These are phyloP conservation scores for Protomyctophum bolini DNA, from an alignment of 2,113 vertebrate species.

Conservation along the genomic window DNA sequence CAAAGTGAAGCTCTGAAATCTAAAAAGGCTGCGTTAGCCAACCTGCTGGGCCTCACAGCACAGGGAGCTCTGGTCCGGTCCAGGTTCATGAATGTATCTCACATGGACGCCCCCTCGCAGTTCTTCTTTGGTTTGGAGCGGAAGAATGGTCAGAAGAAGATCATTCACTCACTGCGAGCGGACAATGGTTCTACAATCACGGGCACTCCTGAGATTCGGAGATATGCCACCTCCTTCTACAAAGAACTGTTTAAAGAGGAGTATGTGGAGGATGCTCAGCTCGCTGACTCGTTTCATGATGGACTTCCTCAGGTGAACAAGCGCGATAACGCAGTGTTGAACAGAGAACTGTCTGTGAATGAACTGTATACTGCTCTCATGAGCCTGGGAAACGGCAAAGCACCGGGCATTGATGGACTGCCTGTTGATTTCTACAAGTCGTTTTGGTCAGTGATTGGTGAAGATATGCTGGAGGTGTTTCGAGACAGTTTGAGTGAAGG, in stretches of 20 bases:
- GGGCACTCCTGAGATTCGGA: not conserved
- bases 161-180: not conserved
- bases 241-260: not conserved
- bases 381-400: not conserved
- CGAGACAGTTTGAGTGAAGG: not conserved
- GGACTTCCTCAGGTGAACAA: not conserved
- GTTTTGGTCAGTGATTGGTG: conserved; percentile 1
- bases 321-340: not conserved
- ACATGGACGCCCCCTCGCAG: conserved; percentile 7
- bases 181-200: not conserved
- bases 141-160: not conserved
- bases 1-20: not conserved
- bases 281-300: not conserved
- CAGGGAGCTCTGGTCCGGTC: conserved; percentile 22
- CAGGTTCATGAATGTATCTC: conserved; percentile 1
- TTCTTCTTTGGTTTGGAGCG: conserved; percentile 9
- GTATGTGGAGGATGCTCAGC: not conserved
- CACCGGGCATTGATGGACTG: conserved; percentile 12
- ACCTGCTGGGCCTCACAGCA: conserved; percentile 2
- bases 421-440: conserved; percentile 9
- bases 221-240: not conserved
- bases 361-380: not conserved
- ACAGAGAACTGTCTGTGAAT: not conserved
- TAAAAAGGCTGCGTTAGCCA: not conserved
- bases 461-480: not conserved